A percentile compares a stretch with the other conserved stretches of the same genome.
Conservation (phyloP, 2,888 invertebrate species). For the Iselma pallidipennis region DNA sequence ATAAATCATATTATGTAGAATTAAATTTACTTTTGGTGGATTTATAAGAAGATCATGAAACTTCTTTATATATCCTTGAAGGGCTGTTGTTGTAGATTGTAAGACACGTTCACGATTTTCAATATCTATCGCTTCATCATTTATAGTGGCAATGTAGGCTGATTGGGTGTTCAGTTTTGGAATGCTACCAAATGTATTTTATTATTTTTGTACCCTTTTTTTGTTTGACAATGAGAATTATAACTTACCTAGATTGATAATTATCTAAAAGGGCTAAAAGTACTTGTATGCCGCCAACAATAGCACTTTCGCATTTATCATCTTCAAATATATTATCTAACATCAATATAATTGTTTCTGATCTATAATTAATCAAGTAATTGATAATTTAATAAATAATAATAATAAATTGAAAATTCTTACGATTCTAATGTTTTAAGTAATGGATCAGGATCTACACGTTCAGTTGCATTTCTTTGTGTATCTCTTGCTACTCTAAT, state of each 20-base stretch:
- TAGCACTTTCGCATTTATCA: slow-evolving; percentile 69
- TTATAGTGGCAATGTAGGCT: slow-evolving; percentile 48
- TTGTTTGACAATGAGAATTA: too few relatives aligned
- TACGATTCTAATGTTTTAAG: slow-evolving; percentile 75
- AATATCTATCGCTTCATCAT: slow-evolving; percentile 57
- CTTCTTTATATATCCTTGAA: slow-evolving; percentile 69
- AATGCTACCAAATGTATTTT: slow-evolving; percentile 42
- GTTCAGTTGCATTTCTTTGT: slow-evolving; percentile 62
- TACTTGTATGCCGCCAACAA: slow-evolving; percentile 79
- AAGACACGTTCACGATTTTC: slow-evolving; percentile 65
- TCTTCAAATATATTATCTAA: slow-evolving; percentile 75
- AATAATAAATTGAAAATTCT: slow-evolving; percentile 41
- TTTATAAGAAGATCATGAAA: slow-evolving; percentile 70
- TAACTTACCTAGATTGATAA: slow-evolving; percentile 55
- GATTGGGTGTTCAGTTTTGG: slow-evolving; percentile 43
- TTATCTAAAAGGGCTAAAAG: slow-evolving; percentile 72
- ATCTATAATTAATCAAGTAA: slow-evolving; percentile 38
- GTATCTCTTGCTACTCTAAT: slow-evolving; percentile 67
- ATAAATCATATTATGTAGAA: not conserved
- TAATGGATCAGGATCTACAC: slow-evolving; percentile 71
- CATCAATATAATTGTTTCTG: slow-evolving; percentile 68
- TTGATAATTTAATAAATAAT: not conserved
- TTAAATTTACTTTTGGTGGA: slow-evolving; percentile 67
- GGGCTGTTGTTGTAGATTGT: slow-evolving; percentile 65
- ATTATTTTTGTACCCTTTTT: too few relatives aligned